These are phyloP conservation scores for Cyanistes caeruleus DNA, from an alignment of 2,113 vertebrate genomes.

Conservation along the genomic window DNA sequence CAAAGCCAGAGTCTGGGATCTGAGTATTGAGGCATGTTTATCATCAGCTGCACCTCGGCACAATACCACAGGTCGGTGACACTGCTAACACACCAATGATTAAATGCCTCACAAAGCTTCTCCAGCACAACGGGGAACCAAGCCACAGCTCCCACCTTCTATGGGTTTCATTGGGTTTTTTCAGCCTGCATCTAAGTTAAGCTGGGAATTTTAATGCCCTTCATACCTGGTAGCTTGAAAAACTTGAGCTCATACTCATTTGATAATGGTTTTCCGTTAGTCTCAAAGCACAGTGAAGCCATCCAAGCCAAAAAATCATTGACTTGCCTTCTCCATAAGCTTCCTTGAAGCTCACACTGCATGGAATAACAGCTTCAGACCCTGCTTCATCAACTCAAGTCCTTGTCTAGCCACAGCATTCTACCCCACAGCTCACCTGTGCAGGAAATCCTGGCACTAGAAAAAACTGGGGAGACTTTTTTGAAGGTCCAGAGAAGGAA, in stretches of 20 bases:
- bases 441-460: background rate
- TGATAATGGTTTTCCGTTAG: background rate
- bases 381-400: background rate
- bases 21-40: background rate
- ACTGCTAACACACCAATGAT: background rate
- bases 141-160: background rate
- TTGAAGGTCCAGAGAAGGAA: background rate
- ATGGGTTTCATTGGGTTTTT: accelerated
- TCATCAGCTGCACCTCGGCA: background rate
- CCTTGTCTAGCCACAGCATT: background rate
- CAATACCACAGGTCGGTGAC: accelerated
- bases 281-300: background rate
- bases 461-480: background rate
- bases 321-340: background rate
- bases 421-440: background rate
- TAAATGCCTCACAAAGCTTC: background rate
- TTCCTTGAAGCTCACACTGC: background rate
- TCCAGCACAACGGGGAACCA: background rate
- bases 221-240: background rate
- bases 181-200: background rate
- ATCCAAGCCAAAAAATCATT: background rate
- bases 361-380: background rate
- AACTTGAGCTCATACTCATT: background rate
- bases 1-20: background rate
- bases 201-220: background rate